phyloP scores from a whole-genome alignment of 1,140 invertebrate genomes.

The Tetramorium alpestre region DNA sequence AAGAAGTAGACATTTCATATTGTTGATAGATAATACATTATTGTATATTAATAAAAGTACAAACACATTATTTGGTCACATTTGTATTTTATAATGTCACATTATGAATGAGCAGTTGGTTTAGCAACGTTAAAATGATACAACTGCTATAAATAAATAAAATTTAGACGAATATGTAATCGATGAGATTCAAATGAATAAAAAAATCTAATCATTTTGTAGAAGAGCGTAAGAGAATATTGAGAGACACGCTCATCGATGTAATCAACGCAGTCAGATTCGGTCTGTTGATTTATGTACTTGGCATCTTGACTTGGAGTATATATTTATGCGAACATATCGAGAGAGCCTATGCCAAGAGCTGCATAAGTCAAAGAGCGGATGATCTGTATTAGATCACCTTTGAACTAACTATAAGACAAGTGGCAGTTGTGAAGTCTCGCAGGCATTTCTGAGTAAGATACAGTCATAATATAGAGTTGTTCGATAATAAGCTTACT shows the following conservation, averaged over 20 bases:
- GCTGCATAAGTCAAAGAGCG: conserved; percentile 21
- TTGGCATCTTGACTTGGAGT: conserved; percentile 2
- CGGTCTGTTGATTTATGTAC: conserved; percentile 8
- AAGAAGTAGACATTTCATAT: neutral
- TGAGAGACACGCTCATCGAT: neutral
- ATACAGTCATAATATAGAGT: neutral
- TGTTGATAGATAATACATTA: neutral
- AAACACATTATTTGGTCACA: neutral
- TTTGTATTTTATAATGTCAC: neutral
- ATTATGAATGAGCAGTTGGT: too few species aligned
- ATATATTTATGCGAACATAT: conserved; percentile 10
- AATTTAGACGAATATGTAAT: neutral
- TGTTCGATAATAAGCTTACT: neutral
- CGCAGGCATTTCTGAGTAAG: neutral
- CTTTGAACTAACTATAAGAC: neutral
- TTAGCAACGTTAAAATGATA: neutral
- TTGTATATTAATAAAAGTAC: neutral
- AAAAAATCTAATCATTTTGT: neutral
- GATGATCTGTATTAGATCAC: conserved; percentile 38
- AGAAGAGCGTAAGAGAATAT: neutral
- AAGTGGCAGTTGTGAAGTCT: neutral
- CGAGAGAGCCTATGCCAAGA: neutral
- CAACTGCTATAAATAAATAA: neutral
- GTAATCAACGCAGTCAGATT: neutral
- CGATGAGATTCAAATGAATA: neutral